Evolutionary conservation across 1,140 invertebrate species (phyloP).

Genomic region (Myzus persicae): DNA sequence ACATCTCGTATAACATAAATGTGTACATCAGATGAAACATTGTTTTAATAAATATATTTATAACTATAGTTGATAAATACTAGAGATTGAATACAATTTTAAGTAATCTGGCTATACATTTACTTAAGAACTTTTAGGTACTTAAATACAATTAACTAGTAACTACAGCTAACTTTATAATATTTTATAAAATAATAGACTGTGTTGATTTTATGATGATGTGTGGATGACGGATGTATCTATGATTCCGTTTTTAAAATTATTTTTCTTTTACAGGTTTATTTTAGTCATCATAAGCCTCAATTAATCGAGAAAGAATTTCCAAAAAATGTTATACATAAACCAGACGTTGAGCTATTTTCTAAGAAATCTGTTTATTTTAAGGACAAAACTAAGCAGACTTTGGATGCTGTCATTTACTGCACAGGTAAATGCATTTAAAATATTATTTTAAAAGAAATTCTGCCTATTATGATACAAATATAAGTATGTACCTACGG

Average conservation of each 20-base stretch:
- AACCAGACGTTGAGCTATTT: constrained; percentile 26
- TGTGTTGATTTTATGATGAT: neutral
- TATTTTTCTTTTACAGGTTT: constrained; percentile 15
- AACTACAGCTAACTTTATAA: too few species aligned
- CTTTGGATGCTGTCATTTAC: constrained; percentile 28
- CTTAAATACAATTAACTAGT: neutral
- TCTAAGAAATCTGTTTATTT: neutral
- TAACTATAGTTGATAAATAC: too few species aligned
- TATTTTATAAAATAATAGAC: neutral
- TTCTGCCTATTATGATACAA: neutral
- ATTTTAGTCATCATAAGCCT: constrained; percentile 42
- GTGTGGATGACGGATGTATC: neutral
- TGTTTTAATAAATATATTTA: too few species aligned
- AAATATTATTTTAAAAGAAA: neutral
- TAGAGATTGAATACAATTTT: neutral
- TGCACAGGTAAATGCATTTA: constrained; percentile 25
- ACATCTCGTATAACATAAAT: too few species aligned
- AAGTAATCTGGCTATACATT: neutral
- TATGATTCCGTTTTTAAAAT: neutral
- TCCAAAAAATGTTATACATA: constrained; percentile 24
- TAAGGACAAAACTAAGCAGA: neutral
- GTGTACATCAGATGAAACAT: too few species aligned
- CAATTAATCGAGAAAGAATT: neutral
- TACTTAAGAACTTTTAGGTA: neutral
- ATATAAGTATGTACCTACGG: neutral